Evolutionary conservation across 2,113 vertebrate species (phyloP).

Genomic region (Raja brachyura): DNA sequence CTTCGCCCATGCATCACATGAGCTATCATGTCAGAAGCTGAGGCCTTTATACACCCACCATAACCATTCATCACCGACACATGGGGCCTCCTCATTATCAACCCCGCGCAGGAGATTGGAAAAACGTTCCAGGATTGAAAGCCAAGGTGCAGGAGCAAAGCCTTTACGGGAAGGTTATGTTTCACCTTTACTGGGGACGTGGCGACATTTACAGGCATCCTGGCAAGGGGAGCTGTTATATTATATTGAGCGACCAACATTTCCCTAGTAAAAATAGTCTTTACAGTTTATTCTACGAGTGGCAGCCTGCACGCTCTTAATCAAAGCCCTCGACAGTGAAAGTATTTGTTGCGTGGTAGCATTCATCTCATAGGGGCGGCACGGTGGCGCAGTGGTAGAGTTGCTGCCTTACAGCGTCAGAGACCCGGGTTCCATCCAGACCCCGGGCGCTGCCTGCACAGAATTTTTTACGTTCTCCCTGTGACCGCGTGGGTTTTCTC

Average conservation of each 20-base stretch:
- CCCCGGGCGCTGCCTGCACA: too few species aligned
- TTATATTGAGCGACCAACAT: neutral
- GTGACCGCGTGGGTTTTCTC: too few species aligned
- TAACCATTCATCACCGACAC: neutral
- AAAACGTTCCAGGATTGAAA: neutral
- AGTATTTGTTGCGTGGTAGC: neutral
- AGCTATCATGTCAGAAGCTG: conserved; percentile 10
- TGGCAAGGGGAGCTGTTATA: neutral
- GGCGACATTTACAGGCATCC: neutral
- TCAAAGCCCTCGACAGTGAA: neutral
- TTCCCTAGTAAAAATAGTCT: neutral
- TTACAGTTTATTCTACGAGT: neutral
- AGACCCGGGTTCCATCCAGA: too few species aligned
- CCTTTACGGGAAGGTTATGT: neutral
- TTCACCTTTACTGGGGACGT: neutral
- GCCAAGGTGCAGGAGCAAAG: neutral
- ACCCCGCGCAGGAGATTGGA: neutral
- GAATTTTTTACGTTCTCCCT: too few species aligned
- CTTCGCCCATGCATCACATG: neutral
- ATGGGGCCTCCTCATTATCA: too few species aligned
- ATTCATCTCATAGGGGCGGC: neutral
- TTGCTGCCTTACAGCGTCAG: too few species aligned
- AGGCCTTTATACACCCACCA: neutral
- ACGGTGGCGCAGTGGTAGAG: too few species aligned
- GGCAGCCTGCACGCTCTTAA: neutral